These are phyloP conservation scores for Chionodraco myersi DNA, from an alignment of 2,113 vertebrate genomes.

Conservation along the genomic window DNA sequence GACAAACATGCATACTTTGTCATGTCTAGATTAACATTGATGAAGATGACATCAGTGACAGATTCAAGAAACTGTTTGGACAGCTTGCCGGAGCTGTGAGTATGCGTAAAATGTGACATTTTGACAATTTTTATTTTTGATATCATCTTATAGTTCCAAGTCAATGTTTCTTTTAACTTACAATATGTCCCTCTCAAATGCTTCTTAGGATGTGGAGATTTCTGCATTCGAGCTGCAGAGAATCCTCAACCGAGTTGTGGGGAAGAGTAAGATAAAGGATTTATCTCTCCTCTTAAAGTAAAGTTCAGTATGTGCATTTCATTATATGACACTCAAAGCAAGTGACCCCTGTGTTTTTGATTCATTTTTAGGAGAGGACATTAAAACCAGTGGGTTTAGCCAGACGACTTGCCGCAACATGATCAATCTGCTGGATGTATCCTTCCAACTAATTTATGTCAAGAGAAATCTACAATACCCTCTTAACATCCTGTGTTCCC, in stretches of 20 bases:
- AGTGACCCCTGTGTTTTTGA: background rate
- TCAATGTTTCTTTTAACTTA: background rate
- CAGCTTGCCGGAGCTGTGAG: slow-evolving; percentile 79
- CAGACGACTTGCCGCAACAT: slow-evolving; percentile 78
- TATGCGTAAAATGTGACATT: background rate
- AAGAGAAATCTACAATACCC: background rate
- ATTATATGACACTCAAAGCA: background rate
- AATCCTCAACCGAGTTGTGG: slow-evolving; percentile 78
- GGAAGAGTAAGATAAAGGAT: slow-evolving; percentile 52
- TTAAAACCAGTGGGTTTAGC: slow-evolving; percentile 76
- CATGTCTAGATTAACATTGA: slow-evolving; percentile 68
- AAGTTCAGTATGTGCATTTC: background rate
- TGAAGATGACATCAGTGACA: slow-evolving; percentile 70
- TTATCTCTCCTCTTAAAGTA: background rate
- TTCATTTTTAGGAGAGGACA: slow-evolving; percentile 62
- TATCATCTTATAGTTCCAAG: background rate
- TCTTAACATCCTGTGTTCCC: background rate
- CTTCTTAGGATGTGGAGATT: slow-evolving; percentile 76
- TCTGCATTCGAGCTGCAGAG: slow-evolving; percentile 71
- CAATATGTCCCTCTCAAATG: background rate
- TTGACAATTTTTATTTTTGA: background rate
- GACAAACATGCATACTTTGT: background rate
- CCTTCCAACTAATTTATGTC: slow-evolving; percentile 45
- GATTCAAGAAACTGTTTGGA: slow-evolving; percentile 75
- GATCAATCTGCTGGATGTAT: slow-evolving; percentile 84